Evolutionary conservation across 2,888 invertebrate species (phyloP), one percentile per base, ranked within the genome.

Genomic region (Ditula angustiorana): DNA sequence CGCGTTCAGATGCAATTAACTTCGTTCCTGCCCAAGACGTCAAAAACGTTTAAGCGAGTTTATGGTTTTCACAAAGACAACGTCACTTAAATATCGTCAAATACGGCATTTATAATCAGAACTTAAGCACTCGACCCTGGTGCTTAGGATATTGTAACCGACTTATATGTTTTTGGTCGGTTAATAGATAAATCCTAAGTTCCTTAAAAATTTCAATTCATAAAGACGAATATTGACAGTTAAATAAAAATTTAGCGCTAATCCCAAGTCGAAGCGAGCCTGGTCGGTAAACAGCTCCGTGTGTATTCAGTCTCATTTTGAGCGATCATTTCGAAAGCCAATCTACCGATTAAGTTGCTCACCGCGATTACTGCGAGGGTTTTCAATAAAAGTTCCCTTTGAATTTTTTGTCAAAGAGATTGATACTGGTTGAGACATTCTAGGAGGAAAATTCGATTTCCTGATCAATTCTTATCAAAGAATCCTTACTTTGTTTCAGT

Each of bases 331-430:
- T 61, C 67, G 67, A 57, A 67, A 74, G 77, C 81, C 83, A 85
- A 89, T 88, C 78, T 77, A 76, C 60, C 83, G 84, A 85, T 87
- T 86, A 81, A 83, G 85, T 82, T 83, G 81, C 81, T 84, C 80
- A 74, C 73, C 71, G 69, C 67, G 74, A 77, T 75, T 76, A 71
- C 69, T 71, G 69, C 69, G 73, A 73, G 73, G 74, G 78, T 76
- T 78, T 71, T 57, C 59, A 64, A 59, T 64, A 62, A 71, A 55
- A 74, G 74, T 72, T 74, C 67, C 69, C 65, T 66, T 69, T 67
- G 63, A 61, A 63, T 59, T 64, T 66, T 64, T 50, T 47, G 61
- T 65, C 61, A 65, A 65, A 65, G 44, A 37, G 46, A 65, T 66
- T 67, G 53, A 64, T 64, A 64, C 59, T 28, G 50, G 63, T 57